Evolutionary conservation across 2,888 invertebrate species (phyloP), one percentile per base, ranked within the genome.

Genomic region (Ellobium chinense): DNA sequence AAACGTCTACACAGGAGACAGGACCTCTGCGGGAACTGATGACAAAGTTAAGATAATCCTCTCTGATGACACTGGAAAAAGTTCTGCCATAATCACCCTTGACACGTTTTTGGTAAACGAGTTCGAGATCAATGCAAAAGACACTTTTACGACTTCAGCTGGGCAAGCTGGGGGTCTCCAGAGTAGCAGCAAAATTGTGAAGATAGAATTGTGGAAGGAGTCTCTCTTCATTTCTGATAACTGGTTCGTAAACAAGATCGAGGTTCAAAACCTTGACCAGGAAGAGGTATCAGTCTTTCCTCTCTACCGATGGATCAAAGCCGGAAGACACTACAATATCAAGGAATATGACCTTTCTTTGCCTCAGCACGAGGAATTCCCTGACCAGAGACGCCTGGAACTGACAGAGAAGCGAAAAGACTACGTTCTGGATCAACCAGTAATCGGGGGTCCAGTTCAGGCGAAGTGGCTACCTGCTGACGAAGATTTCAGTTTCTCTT

Each of bases 1-100:
- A 7, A 88, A 92, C 79, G 93, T 94, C 9, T 90, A 89, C 60
- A 94, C 94, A 0, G 93, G 93, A 0, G 93, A 94, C 84, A 88
- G 89, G 39, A 92, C 91, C 80, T 88, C 90, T 27, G 91, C 93
- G 0, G 92, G 92, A 2, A 92, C 92, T 0, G 93, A 93, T 81
- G 93, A 93, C 39, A 93, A 92, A 74, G 91, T 94, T 2, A 90
- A 88, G 83, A 85, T 93, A 2, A 86, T 89, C 27, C 84, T 94
- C 3, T 89, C 91, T 66, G 93, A 93, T 82, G 54, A 54, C 54
- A 54, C 9, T 14, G 54, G 54, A 54, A 18, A 54, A 18, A 14
- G 12, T 18, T 14, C 12, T 18, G 9, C 54, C 18, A 18, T 18
- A 18, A 54, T 54, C 9, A 9, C 12, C 9, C 54, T 54, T 9